Conservation (phyloP, 2,888 invertebrate species). For the Lepidocyrtinus sp. region DNA sequence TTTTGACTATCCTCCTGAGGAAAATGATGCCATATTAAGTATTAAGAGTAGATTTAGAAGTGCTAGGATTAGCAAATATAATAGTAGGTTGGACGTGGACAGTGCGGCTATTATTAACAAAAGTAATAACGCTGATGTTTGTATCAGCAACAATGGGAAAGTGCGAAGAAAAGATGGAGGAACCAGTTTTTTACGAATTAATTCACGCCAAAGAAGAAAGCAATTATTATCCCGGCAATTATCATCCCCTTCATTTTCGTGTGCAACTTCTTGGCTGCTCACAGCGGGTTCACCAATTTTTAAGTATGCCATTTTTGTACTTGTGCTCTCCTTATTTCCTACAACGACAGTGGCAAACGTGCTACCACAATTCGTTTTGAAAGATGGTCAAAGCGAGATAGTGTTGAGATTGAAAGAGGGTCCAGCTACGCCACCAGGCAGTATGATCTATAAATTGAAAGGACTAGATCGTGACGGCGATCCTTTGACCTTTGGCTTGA, state of each 20-base stretch:
- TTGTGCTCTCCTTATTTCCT: slow-evolving; percentile 25
- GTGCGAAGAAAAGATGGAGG: slow-evolving; percentile 13
- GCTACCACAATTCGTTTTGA: slow-evolving; percentile 86
- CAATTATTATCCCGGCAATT: slow-evolving; percentile 19
- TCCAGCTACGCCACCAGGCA: slow-evolving; percentile 86
- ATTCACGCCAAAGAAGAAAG: slow-evolving; percentile 42
- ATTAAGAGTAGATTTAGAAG: slow-evolving; percentile 32
- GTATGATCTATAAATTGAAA: slow-evolving; percentile 84
- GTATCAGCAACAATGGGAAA: slow-evolving; percentile 38
- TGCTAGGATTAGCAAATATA: no score
- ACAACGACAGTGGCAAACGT: slow-evolving; percentile 75
- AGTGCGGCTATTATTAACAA: slow-evolving; percentile 22
- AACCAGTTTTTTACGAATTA: slow-evolving; percentile 51
- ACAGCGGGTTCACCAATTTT: slow-evolving; percentile 4
- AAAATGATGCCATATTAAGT: slow-evolving; percentile 56
- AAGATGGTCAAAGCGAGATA: slow-evolving; percentile 91
- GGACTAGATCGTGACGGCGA: slow-evolving; percentile 92
- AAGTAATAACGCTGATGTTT: slow-evolving; percentile 37
- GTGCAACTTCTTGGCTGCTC: no score
- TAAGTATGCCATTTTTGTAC: slow-evolving; percentile 14
- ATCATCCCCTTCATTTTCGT: no score
- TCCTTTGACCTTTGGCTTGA: slow-evolving; percentile 84
- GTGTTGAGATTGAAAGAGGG: slow-evolving; percentile 92
- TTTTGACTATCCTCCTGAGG: no score
- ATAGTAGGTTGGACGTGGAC: no score